These are phyloP conservation scores for Emesis furor DNA, from an alignment of 2,888 invertebrate species.

Conservation along the genomic window DNA sequence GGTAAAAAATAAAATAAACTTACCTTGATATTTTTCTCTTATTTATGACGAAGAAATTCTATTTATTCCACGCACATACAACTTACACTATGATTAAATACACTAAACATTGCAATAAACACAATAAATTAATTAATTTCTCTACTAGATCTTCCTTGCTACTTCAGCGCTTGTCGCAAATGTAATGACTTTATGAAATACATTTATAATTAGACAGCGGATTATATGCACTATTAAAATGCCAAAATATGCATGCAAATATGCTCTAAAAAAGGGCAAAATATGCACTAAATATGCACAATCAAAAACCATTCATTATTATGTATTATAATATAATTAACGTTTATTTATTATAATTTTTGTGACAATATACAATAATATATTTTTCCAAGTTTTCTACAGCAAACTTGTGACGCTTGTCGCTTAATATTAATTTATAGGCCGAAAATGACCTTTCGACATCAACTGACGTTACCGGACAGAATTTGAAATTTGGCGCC, in stretches of 20 bases:
- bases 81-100: no score
- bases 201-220: not conserved
- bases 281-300: not conserved
- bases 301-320: not conserved
- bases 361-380: constrained; percentile 3
- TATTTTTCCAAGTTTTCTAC: not conserved
- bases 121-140: no score
- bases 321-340: not conserved
- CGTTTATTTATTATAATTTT: constrained; percentile 7
- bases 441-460: constrained; percentile 38
- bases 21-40: no score
- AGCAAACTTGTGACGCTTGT: not conserved
- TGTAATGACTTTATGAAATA: no score
- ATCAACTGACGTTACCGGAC: constrained; percentile 48
- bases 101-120: no score
- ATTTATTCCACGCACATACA: no score
- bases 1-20: no score
- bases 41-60: no score
- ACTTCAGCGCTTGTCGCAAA: no score
- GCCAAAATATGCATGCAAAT: no score
- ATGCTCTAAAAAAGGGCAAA: not conserved
- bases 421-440: constrained; percentile 35
- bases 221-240: not conserved
- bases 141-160: no score
- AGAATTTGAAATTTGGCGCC: constrained; percentile 50